Evolutionary conservation across 1,140 invertebrate genomes (phyloP).

Genomic region (Berghia stephanieae): DNA sequence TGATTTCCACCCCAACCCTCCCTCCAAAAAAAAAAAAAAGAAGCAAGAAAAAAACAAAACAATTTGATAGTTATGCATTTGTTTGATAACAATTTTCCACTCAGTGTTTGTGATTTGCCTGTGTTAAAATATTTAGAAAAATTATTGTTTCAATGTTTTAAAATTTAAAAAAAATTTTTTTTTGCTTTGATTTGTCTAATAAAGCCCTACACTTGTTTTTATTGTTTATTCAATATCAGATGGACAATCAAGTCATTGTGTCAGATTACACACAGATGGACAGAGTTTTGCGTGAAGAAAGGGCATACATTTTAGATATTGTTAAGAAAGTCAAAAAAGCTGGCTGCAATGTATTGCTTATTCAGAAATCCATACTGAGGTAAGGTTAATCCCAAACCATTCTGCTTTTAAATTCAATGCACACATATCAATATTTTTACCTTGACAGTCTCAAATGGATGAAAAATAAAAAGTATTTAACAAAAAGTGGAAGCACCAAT

Average conservation of each 20-base stretch:
- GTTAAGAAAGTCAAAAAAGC: constrained; percentile 99
- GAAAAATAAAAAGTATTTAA: too few species aligned
- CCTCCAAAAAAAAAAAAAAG: too few species aligned
- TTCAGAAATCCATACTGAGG: constrained; percentile 98
- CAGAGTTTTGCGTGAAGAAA: constrained; percentile 96
- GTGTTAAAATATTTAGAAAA: neutral
- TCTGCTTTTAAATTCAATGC: too few species aligned
- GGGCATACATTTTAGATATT: constrained; percentile 97
- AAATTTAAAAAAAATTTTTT: neutral
- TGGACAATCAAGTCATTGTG: constrained; percentile 97
- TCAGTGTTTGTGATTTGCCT: neutral
- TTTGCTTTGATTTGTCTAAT: neutral
- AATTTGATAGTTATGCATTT: neutral
- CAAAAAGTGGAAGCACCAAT: too few species aligned
- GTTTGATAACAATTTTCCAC: neutral
- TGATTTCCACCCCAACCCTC: neutral
- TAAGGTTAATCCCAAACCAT: too few species aligned
- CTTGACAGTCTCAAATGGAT: too few species aligned
- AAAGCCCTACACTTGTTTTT: neutral
- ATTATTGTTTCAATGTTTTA: neutral
- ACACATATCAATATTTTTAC: too few species aligned
- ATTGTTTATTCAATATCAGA: constrained; percentile 75
- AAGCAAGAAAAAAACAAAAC: too few species aligned
- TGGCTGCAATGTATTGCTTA: constrained; percentile 96
- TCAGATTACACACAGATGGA: constrained; percentile 99